Evolutionary conservation across 92 coral and sea anemone species (phyloP).

Genomic region (Chrysogorgia sp.): DNA sequence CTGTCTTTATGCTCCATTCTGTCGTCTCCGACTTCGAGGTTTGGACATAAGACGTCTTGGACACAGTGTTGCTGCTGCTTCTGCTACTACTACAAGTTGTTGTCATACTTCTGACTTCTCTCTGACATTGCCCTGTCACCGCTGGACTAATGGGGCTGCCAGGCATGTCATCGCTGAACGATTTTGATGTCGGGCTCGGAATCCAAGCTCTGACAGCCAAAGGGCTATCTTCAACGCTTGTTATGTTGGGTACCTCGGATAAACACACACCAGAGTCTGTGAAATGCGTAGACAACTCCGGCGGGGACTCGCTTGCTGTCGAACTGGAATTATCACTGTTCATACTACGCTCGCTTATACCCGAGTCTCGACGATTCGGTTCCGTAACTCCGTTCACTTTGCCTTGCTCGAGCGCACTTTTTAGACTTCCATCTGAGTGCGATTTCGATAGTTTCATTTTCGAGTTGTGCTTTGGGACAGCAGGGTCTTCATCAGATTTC

Average conservation of each 20-base stretch:
- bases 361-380: constrained; percentile 84
- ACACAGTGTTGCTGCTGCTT: constrained; percentile 1
- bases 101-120: neutral
- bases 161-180: constrained; percentile 2
- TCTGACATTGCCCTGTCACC: neutral
- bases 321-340: constrained; percentile 54
- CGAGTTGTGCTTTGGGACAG: constrained; percentile 5
- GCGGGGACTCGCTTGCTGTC: constrained; percentile 68
- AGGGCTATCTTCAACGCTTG: constrained; percentile 45
- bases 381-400: constrained; percentile 33
- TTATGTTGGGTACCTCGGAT: constrained; percentile 29
- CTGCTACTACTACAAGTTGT: neutral
- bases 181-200: constrained; percentile 7
- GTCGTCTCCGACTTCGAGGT: neutral
- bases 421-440: constrained; percentile 75
- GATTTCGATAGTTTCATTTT: constrained; percentile 32
- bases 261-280: constrained; percentile 38
- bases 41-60: constrained; percentile 10
- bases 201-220: constrained; percentile 38
- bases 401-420: constrained; percentile 72
- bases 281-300: constrained; percentile 47
- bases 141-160: constrained; percentile 34
- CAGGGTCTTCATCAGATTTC: constrained; percentile 15
- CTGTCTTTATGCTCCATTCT: constrained; percentile 35
- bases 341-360: constrained; percentile 92